phyloP scores from a whole-genome alignment of 2,888 invertebrate genomes.

The Ernsta delagoae region DNA sequence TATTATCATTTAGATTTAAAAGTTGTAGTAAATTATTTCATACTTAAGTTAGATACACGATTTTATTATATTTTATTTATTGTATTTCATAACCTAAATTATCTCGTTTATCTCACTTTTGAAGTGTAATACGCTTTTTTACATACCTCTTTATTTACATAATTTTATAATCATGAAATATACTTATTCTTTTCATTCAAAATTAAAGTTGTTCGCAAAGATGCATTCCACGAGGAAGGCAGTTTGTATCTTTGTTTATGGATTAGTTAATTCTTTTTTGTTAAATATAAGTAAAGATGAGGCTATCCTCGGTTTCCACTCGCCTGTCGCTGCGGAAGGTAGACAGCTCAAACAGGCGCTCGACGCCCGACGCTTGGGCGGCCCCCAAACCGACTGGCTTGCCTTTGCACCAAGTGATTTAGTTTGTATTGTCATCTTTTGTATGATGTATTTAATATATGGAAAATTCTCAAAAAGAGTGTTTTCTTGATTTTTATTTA shows the following conservation, averaged over 20 bases:
- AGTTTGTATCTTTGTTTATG: slow-evolving; percentile 73
- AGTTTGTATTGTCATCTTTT: slow-evolving; percentile 84
- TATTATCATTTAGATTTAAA: slow-evolving; percentile 78
- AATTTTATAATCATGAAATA: slow-evolving; percentile 80
- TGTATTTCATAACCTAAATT: slow-evolving; percentile 76
- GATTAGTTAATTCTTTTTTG: slow-evolving; percentile 73
- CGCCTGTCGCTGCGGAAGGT: slow-evolving; percentile 64
- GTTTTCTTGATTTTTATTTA: slow-evolving; percentile 84
- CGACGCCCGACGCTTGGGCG: slow-evolving; percentile 52
- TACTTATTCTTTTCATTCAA: slow-evolving; percentile 67
- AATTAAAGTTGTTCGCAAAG: slow-evolving; percentile 71
- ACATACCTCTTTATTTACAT: slow-evolving; percentile 80
- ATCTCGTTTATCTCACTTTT: slow-evolving; percentile 75
- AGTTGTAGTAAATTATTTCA: slow-evolving; percentile 83
- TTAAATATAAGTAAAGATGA: slow-evolving; percentile 72
- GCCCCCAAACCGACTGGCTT: slow-evolving; percentile 78
- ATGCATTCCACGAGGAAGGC: slow-evolving; percentile 74
- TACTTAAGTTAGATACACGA: slow-evolving; percentile 79
- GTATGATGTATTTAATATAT: slow-evolving; percentile 84
- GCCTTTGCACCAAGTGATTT: slow-evolving; percentile 86
- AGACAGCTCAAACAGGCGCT: slow-evolving; percentile 57
- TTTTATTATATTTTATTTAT: slow-evolving; percentile 80
- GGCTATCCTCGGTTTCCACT: slow-evolving; percentile 81
- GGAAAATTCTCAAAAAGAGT: slow-evolving; percentile 79
- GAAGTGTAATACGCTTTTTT: slow-evolving; percentile 82